A percentile compares a stretch with the other conserved stretches of the same genome.
These are phyloP conservation scores for Drosophila cognata DNA, from an alignment of 2,888 invertebrate genomes.

Conservation along the genomic window DNA sequence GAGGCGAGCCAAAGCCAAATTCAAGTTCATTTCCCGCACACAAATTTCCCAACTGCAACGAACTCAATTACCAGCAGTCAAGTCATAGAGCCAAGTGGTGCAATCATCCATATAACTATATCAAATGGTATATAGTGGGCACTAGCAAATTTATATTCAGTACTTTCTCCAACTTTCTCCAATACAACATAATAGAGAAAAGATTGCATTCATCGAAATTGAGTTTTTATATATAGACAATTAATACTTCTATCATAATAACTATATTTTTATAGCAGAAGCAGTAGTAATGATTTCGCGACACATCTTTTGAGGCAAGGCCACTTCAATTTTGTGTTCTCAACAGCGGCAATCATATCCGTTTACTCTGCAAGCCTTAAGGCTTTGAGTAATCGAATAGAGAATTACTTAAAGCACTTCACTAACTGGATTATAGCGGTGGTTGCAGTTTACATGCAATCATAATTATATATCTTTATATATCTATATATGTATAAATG, in stretches of 20 bases:
- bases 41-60: conserved; percentile 58
- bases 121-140: not conserved
- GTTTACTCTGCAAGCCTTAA: not conserved
- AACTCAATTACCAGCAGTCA: conserved; percentile 35
- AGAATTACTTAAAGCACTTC: not conserved
- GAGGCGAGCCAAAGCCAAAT: conserved; percentile 40
- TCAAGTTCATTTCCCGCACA: conserved; percentile 70
- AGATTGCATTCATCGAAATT: not conserved
- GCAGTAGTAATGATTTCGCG: not conserved
- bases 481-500: not conserved
- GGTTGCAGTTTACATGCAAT: not conserved
- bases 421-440: not conserved
- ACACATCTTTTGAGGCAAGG: too few species aligned
- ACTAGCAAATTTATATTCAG: not conserved
- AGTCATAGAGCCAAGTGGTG: not conserved
- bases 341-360: not conserved
- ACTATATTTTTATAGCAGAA: not conserved
- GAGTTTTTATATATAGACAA: not conserved
- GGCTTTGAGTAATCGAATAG: not conserved
- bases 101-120: not conserved
- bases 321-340: too few species aligned
- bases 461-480: not conserved
- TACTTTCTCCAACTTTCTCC: not conserved
- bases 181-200: not conserved
- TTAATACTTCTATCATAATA: not conserved